Percentiles rank a stretch among this genome's conserved stretches.
Evolutionary conservation across 2,888 invertebrate genomes (phyloP).

Genomic region (Ichneumoninae sp.): DNA sequence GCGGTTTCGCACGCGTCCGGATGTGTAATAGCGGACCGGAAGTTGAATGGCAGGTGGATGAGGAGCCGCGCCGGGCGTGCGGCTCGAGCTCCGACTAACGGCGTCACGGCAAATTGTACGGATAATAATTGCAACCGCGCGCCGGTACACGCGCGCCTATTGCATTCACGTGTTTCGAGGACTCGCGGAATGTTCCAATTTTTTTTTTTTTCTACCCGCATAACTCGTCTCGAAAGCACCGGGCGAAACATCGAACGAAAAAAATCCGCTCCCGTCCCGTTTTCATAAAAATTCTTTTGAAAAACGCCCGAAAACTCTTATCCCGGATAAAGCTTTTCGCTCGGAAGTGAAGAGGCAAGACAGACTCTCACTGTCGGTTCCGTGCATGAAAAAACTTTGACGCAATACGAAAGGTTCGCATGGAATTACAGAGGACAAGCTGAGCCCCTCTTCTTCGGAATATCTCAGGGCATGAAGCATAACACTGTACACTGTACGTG

Average conservation of each 20-base stretch:
- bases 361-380: neutral
- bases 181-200: constrained; percentile 5
- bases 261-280: neutral
- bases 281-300: neutral
- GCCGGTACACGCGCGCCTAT: constrained; percentile 32
- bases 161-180: constrained; percentile 35
- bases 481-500: neutral
- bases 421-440: neutral
- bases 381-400: neutral
- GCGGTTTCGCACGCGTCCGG: constrained; percentile 66
- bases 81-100: constrained; percentile 35
- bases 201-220: neutral
- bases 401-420: constrained; percentile 17
- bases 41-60: constrained; percentile 67
- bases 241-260: neutral
- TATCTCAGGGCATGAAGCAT: neutral
- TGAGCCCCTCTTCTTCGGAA: neutral
- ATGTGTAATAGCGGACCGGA: constrained; percentile 65
- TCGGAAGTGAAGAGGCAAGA: neutral
- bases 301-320: neutral
- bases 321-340: neutral
- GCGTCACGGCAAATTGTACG: constrained; percentile 57
- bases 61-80: constrained; percentile 60
- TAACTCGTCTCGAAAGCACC: neutral
- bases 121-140: constrained; percentile 38